phyloP scores from a whole-genome alignment of 2,888 invertebrate species.

The Athripsodes cinereus region DNA sequence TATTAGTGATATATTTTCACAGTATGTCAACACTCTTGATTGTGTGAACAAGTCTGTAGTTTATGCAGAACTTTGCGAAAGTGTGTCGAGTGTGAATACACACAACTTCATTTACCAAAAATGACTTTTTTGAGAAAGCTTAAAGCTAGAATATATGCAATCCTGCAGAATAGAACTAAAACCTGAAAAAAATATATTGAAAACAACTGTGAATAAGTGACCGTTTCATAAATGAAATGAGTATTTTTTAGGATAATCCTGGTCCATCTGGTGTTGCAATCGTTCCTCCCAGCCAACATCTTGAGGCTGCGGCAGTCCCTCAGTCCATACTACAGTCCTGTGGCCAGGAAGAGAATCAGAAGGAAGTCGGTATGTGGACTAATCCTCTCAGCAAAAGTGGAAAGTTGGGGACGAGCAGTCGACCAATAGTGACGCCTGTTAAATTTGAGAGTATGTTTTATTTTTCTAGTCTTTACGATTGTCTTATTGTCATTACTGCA shows the following conservation, averaged over 20 bases:
- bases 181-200: neutral
- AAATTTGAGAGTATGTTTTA: neutral
- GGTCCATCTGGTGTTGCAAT: conserved; percentile 34
- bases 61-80: no score
- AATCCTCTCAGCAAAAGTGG: conserved; percentile 42
- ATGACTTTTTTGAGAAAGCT: no score
- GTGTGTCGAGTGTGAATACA: no score
- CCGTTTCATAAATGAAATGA: no score
- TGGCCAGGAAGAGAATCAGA: conserved; percentile 44
- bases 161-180: no score
- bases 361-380: conserved; percentile 48
- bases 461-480: neutral
- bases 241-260: conserved; percentile 40
- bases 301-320: conserved; percentile 6
- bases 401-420: conserved; percentile 15
- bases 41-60: no score
- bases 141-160: neutral
- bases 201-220: neutral
- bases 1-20: no score
- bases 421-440: neutral
- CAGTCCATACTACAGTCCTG: conserved; percentile 42
- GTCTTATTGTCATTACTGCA: no score
- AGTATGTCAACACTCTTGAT: no score
- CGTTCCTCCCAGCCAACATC: neutral
- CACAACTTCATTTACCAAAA: no score